Base-by-base conservation (phyloP, 2,888 invertebrate species). In the Elegia similella region DNA sequence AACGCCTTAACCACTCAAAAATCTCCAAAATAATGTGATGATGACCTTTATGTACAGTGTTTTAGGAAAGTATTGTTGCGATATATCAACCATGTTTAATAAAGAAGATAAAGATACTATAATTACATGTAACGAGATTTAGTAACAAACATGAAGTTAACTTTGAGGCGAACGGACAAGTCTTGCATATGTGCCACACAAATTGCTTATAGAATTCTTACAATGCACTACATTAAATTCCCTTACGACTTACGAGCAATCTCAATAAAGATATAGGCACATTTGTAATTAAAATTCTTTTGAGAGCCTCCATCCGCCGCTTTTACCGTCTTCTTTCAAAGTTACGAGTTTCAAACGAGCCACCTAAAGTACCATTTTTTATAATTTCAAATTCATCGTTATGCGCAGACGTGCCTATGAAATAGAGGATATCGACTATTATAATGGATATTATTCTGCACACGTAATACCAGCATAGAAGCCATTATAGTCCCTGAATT, bases 321-420 rank as follows among this genome's bases (percentile, higher is more conserved):
- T 23, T 13, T 23, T 30, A 29, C 3, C n/a, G 47, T 47, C 47
- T 57, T 57, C 46, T 52, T 56, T 56, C 48, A 34, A 56, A 23
- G 47, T 46, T 23, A 55, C 16, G 23, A 8, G 7, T 29, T 29
- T 55, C 38, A n/a, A 46, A 23, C 55, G 52, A 59, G 42, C 17
- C 52, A 44, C 50, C 44, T 38, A 57, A 48, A 53, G 50, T 55
- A 34, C 50, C 15, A 44, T 52, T 56, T 52, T 56, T 55, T 55
- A 54, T 57, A 59, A 34, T 34, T 7, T 34, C 34, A 34, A 34
- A 34, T 34, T 10, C 44, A 16, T 44, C 17, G 16, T 44, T 44
- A 44, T 44, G 44, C 44, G 6, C 15, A 16, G 44, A 17, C 44
- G 8, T 44, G 16, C 13, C 44, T 16, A 7, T 10, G 44, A 16